Base-by-base conservation (phyloP, 2,113 vertebrate species). In the Cyanoramphus novaezelandiae region DNA sequence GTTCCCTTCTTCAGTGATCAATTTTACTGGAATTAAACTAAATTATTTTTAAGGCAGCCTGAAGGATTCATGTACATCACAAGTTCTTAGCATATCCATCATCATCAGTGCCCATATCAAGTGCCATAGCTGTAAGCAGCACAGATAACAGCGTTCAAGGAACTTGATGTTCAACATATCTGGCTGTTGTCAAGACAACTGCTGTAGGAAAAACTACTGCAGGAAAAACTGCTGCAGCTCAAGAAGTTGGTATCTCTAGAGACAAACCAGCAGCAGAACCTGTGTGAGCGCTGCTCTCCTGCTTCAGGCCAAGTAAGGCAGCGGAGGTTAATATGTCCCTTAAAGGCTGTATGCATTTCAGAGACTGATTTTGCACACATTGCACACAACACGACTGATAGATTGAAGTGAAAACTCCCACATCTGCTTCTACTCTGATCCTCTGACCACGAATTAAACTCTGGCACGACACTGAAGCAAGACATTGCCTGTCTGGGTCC, bases 311-410 rank as follows among this genome's bases (percentile, higher is more conserved):
- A 67, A 65, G 41, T 20, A 72, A 64, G 57, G 52, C 41, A 67
- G 4, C 0, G 4, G 44, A 85, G 39, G 49, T 39, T 47, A 60
- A 15, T 0, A 28, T 20, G 33, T 18, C 85, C 55, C 35, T 46
- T 44, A 28, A 50, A 68, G 47, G 71, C 27, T 50, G 29, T 29
- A 37, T 11, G 13, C 12, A 39, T 55, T 81, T 33, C 24, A 24
- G 84, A 78, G 15, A 37, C 25, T 55, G 15, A 33, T 50, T 57
- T 33, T 74, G 84, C n/a, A 43, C 60, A 65, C 28, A 72, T 59
- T 7, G n/a, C 41, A 49, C 28, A 15, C 17, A 77, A 46, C 21
- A 10, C 15, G 39, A 46, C 25, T 23, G 49, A 27, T 1, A 31
- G 63, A 2, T 25, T 49, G 41, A 70, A 31, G 7, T 49, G 53